Conservation (phyloP, 2,888 invertebrate species). For the Hydropsyche betteni region DNA sequence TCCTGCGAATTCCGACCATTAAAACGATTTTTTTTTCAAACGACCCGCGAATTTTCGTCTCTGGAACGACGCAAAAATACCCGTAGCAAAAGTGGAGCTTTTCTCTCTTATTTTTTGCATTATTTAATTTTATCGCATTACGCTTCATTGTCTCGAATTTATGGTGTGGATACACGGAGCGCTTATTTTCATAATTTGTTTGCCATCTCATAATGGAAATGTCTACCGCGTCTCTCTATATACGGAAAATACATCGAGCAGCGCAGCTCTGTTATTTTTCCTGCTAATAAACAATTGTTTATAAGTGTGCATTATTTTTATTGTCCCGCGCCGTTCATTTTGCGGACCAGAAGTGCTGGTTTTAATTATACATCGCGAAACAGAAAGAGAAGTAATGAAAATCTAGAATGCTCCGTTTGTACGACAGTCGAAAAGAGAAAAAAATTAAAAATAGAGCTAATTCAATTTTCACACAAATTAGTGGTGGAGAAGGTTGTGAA, state of each 20-base stretch:
- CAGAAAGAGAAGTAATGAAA: conserved; percentile 8
- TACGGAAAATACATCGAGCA: neutral
- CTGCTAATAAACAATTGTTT: neutral
- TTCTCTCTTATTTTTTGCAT: conserved; percentile 9
- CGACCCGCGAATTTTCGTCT: conserved; percentile 19
- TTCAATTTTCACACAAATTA: conserved; percentile 10
- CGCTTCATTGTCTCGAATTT: conserved; percentile 50
- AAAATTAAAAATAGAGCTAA: neutral
- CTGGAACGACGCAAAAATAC: neutral
- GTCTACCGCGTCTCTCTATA: neutral
- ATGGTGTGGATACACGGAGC: conserved; percentile 46
- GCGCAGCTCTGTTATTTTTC: neutral
- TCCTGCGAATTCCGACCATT: neutral
- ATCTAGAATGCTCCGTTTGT: neutral
- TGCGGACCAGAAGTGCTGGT: neutral
- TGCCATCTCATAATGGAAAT: conserved; percentile 39
- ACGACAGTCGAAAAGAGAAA: neutral
- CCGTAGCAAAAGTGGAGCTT: neutral
- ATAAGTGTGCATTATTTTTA: neutral
- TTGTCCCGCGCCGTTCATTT: neutral
- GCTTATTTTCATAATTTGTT: conserved; percentile 48
- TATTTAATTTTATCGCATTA: conserved; percentile 43
- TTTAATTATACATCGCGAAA: conserved; percentile 9
- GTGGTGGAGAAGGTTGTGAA: neutral
- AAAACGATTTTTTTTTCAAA: neutral